Conservation (phyloP, 1,140 invertebrate genomes). For the Nasonia giraulti region DNA sequence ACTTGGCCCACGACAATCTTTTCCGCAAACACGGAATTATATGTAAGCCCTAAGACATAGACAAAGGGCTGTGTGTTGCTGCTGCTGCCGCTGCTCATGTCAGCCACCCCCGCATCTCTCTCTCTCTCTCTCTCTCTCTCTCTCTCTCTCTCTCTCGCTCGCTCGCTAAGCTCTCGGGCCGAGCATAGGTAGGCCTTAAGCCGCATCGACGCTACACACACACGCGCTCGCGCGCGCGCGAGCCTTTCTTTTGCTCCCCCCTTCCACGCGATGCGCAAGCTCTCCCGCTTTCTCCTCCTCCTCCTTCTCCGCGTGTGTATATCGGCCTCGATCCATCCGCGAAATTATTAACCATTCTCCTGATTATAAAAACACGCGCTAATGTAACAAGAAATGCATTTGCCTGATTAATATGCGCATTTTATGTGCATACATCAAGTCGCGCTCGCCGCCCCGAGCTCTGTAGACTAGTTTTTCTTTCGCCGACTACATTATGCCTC, state of each 20-base stretch:
- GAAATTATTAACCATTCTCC: conserved; percentile 38
- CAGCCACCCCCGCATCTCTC: neutral
- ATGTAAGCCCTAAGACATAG: conserved; percentile 73
- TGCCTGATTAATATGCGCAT: conserved; percentile 46
- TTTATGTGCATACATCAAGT: conserved; percentile 21
- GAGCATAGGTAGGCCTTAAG: conserved; percentile 70
- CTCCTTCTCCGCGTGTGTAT: neutral
- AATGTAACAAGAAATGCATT: conserved; percentile 44
- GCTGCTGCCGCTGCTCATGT: conserved; percentile 42
- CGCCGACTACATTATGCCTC: conserved; percentile 5
- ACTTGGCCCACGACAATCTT: conserved; percentile 62
- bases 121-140: conserved; percentile 53
- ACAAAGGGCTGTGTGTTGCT: conserved; percentile 64
- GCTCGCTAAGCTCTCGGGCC: conserved; percentile 64
- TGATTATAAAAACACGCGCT: conserved; percentile 29
- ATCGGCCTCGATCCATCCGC: conserved; percentile 11
- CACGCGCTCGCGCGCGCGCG: conserved; percentile 47
- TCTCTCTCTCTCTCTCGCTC: conserved; percentile 53
- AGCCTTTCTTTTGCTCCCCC: neutral
- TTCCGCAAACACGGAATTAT: conserved; percentile 73
- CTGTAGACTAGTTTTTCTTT: conserved; percentile 10
- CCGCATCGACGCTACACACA: conserved; percentile 65
- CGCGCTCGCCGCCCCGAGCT: neutral
- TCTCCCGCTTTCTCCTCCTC: conserved; percentile 27
- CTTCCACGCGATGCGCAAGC: neutral